Evolutionary conservation across 2,113 vertebrate genomes (phyloP).

Genomic region (Isurus oxyrinchus): DNA sequence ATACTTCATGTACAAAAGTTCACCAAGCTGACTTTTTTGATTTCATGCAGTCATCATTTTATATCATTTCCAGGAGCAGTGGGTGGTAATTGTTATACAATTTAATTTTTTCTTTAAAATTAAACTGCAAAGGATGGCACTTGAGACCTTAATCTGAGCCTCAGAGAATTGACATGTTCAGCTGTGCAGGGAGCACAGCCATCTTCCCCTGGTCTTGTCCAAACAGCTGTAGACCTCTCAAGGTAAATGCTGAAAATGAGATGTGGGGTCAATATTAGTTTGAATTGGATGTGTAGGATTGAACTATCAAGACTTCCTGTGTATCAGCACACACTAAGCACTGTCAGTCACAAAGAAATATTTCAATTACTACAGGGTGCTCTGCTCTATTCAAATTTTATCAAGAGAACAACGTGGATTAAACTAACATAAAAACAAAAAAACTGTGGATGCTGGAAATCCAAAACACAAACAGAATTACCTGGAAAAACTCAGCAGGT

Average conservation of each 20-base stretch:
- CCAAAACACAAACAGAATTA: too few species aligned
- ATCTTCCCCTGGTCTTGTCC: constrained; percentile 7
- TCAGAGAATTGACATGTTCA: not conserved
- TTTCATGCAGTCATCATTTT: constrained; percentile 13
- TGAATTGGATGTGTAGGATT: not conserved
- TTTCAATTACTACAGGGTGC: not conserved
- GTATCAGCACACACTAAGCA: not conserved
- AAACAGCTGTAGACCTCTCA: not conserved
- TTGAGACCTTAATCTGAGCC: not conserved
- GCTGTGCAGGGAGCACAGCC: not conserved
- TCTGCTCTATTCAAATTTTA: not conserved
- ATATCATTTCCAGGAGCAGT: not conserved
- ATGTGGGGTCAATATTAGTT: not conserved
- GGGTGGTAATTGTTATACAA: not conserved
- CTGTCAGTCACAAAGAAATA: not conserved
- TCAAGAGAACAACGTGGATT: not conserved
- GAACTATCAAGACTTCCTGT: not conserved
- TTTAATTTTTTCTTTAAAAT: not conserved
- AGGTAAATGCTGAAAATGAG: not conserved
- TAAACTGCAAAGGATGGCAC: not conserved
- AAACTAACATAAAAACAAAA: too few species aligned
- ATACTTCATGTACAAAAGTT: constrained; percentile 25
- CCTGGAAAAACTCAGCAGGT: too few species aligned
- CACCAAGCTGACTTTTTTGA: not conserved
- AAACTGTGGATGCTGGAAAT: too few species aligned